Conservation (phyloP, 2,888 invertebrate species). For the Eremobia ochroleuca region DNA sequence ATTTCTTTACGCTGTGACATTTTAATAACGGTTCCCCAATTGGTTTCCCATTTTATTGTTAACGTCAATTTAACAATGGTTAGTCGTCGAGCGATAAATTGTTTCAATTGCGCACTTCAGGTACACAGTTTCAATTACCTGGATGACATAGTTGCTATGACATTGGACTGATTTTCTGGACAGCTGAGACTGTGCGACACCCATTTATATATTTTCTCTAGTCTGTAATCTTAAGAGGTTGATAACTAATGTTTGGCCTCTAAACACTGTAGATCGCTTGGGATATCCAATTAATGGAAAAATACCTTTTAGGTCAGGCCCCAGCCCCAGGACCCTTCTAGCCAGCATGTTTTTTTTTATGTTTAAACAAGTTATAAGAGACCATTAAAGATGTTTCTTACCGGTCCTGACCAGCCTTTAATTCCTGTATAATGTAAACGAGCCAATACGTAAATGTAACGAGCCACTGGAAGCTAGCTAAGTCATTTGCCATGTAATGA, state of each 20-base stretch:
- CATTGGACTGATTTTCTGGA: conserved; percentile 17
- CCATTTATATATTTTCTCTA: neutral
- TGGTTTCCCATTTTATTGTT: conserved; percentile 79
- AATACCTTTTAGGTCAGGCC: neutral
- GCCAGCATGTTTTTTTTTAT: neutral
- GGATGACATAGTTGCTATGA: conserved; percentile 26
- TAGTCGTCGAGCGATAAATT: conserved; percentile 68
- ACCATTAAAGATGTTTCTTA: conserved; percentile 34
- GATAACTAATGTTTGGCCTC: neutral
- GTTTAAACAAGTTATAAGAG: conserved; percentile 31
- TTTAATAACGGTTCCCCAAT: conserved; percentile 79
- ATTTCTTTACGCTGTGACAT: conserved; percentile 82
- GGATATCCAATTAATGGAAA: neutral
- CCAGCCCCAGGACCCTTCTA: neutral
- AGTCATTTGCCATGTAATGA: conserved; percentile 76
- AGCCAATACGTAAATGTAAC: conserved; percentile 61
- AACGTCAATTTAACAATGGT: conserved; percentile 74
- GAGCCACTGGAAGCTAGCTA: conserved; percentile 67
- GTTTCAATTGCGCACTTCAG: conserved; percentile 60
- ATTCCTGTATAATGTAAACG: conserved; percentile 61
- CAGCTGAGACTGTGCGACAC: neutral
- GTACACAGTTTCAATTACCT: conserved; percentile 40
- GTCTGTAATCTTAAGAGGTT: neutral
- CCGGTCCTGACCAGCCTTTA: conserved; percentile 20
- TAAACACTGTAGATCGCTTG: neutral